These are phyloP conservation scores for Nemotelus pantherinus DNA, from an alignment of 2,888 invertebrate genomes.

Conservation along the genomic window DNA sequence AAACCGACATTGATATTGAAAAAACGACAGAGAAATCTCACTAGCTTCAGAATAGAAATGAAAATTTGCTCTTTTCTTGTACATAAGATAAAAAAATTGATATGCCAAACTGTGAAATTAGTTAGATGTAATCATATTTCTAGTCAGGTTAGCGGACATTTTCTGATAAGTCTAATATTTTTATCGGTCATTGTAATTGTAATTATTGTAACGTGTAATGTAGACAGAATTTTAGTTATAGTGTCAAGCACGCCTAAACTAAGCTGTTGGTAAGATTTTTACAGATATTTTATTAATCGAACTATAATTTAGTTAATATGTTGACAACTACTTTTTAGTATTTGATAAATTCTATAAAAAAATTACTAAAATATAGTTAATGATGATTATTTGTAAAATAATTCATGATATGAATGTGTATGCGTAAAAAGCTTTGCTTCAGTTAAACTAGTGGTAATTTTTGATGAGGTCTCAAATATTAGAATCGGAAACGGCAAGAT, in stretches of 20 bases:
- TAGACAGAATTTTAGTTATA: constrained; percentile 8
- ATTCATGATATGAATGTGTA: not conserved
- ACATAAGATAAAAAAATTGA: constrained; percentile 21
- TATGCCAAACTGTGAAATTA: constrained; percentile 45
- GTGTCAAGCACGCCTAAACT: not conserved
- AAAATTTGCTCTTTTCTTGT: not conserved
- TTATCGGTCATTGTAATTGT: constrained; percentile 31
- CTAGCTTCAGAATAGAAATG: not conserved
- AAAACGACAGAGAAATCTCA: not conserved
- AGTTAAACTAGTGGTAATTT: not conserved
- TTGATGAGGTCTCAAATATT: too few species aligned
- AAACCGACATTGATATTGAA: not conserved
- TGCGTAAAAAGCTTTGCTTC: constrained; percentile 12
- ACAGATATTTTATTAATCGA: not conserved
- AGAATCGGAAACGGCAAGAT: too few species aligned
- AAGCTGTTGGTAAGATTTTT: constrained; percentile 25
- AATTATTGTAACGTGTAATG: constrained; percentile 28
- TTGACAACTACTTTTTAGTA: not conserved
- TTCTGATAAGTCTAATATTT: constrained; percentile 16
- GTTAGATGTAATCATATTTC: constrained; percentile 33
- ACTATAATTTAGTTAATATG: constrained; percentile 19
- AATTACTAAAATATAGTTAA: not conserved
- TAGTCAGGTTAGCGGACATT: constrained; percentile 8
- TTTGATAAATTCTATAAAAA: constrained; percentile 11
- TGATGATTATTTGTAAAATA: not conserved